A percentile compares a stretch with the other conserved stretches of the same genome.
These are phyloP conservation scores for Hyposoter dolosus DNA, from an alignment of 2,888 invertebrate species.

Conservation along the genomic window DNA sequence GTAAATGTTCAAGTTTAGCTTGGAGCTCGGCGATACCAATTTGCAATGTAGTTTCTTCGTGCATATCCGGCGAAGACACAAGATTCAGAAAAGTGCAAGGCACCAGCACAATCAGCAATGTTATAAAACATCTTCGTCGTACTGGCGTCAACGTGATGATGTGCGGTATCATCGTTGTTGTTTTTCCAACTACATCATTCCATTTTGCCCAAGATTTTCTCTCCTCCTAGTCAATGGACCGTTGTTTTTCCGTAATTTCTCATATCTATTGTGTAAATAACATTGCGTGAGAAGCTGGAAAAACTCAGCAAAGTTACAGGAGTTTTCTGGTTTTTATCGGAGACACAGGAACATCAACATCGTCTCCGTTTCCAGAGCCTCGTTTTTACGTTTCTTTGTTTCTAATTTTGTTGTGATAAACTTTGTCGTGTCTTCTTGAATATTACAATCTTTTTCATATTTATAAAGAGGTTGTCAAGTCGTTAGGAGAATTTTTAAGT, in stretches of 20 bases:
- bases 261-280: background rate
- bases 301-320: background rate
- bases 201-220: slow-evolving; percentile 7
- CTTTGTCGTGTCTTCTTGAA: no score
- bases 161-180: slow-evolving; percentile 77
- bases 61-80: slow-evolving; percentile 78
- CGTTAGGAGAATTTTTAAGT: no score
- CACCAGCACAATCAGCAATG: slow-evolving; percentile 78
- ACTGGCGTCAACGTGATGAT: slow-evolving; percentile 78
- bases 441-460: no score
- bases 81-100: slow-evolving; percentile 81
- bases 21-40: slow-evolving; percentile 90
- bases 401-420: background rate
- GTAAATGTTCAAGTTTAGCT: slow-evolving; percentile 91
- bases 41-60: slow-evolving; percentile 79
- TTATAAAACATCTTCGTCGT: slow-evolving; percentile 79
- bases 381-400: background rate
- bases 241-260: background rate
- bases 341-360: background rate
- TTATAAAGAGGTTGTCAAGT: no score
- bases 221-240: background rate
- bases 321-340: background rate
- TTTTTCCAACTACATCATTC: slow-evolving; percentile 62
- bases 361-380: background rate
- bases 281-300: background rate